Evolutionary conservation across 1,140 invertebrate genomes (phyloP).

Genomic region (Drosophila ambigua): DNA sequence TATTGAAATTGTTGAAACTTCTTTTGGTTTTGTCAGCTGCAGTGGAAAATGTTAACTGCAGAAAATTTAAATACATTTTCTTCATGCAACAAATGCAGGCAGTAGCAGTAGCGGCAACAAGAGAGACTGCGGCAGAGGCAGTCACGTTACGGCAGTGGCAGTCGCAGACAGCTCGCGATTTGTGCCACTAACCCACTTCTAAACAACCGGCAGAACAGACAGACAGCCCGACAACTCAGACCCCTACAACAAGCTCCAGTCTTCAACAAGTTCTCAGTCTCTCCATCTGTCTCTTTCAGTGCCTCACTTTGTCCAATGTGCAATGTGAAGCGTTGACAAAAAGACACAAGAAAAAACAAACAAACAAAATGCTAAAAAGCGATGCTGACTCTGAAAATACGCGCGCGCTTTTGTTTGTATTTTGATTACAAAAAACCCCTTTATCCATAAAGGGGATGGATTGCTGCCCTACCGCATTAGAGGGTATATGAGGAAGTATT

Average conservation of each 20-base stretch:
- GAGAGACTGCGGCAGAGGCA: constrained; percentile 34
- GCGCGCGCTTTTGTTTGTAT: constrained; percentile 42
- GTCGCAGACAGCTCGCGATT: constrained; percentile 23
- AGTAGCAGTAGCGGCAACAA: constrained; percentile 19
- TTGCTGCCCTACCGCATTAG: too few relatives aligned
- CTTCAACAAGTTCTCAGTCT: constrained; percentile 1
- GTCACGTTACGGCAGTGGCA: constrained; percentile 62
- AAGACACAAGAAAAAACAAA: constrained; percentile 25
- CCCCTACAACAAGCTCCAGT: constrained; percentile 17
- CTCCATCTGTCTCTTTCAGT: constrained; percentile 6
- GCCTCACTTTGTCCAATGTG: constrained; percentile 50
- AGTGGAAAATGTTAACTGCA: constrained; percentile 56
- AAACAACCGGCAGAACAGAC: constrained; percentile 52
- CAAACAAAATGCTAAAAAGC: constrained; percentile 28
- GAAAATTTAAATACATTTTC: constrained; percentile 76
- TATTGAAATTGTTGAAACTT: constrained; percentile 40
- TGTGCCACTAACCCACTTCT: constrained; percentile 79
- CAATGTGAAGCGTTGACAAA: constrained; percentile 72
- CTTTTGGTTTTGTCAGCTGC: constrained; percentile 42
- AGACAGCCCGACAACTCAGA: constrained; percentile 22
- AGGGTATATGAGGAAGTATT: not conserved
- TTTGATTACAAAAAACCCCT: constrained; percentile 55
- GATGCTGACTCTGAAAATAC: constrained; percentile 6
- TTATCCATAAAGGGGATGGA: not conserved
- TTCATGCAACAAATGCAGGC: constrained; percentile 67